A percentile compares a stretch with the other conserved stretches of the same genome.
Conservation (phyloP, 1,140 invertebrate genomes). For the Spodoptera litura region DNA sequence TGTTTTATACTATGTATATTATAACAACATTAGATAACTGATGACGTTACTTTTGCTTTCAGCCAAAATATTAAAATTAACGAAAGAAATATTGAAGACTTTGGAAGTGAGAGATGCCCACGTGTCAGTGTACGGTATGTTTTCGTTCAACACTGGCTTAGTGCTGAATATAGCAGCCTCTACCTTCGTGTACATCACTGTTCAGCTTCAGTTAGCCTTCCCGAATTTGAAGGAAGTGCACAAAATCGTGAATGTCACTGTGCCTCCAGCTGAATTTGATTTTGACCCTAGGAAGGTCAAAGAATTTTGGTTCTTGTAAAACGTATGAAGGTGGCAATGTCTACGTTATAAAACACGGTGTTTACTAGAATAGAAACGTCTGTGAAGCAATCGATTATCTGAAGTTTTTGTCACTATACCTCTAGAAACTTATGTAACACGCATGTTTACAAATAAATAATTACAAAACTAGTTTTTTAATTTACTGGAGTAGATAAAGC, state of each 20-base stretch:
- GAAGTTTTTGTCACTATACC: no score
- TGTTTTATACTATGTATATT: no score
- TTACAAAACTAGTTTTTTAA: no score
- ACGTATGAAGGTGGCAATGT: no score
- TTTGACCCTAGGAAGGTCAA: neutral
- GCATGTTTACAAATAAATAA: no score
- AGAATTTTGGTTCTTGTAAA: slow-evolving; percentile 22
- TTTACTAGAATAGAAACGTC: neutral
- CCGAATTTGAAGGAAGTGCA: slow-evolving; percentile 33
- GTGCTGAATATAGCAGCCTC: slow-evolving; percentile 55
- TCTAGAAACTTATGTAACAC: no score
- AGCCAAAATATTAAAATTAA: slow-evolving; percentile 60
- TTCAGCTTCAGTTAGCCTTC: slow-evolving; percentile 61
- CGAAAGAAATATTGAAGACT: slow-evolving; percentile 54
- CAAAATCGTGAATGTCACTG: slow-evolving; percentile 8
- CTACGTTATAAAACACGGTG: no score
- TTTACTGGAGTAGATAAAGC: no score
- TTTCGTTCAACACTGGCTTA: slow-evolving; percentile 55
- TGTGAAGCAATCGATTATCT: no score
- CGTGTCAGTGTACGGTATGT: slow-evolving; percentile 60
- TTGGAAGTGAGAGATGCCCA: slow-evolving; percentile 57
- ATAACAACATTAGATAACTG: neutral
- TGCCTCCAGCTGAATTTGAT: neutral
- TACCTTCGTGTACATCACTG: slow-evolving; percentile 66
- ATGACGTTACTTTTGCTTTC: slow-evolving; percentile 46